Evolutionary conservation across 2,113 vertebrate genomes (phyloP), one percentile per base, ranked within the genome.

Genomic region (Bos indicus): DNA sequence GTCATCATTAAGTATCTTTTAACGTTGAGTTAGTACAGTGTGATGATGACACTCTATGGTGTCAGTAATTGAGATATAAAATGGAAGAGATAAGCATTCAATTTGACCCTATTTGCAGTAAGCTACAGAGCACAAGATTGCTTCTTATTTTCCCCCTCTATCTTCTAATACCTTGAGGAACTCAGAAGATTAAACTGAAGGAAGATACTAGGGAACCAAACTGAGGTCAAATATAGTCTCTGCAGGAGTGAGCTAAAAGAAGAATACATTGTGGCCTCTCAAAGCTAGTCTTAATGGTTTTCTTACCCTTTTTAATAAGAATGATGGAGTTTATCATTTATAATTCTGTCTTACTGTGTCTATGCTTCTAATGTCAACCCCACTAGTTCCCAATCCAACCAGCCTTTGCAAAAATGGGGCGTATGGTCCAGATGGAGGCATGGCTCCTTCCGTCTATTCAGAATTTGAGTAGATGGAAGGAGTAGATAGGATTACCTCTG

Each of bases 361-460:
- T 43, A 1, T 25, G 3, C 5, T 7, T 54, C 52, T 83, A 6
- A 2, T 7, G 4, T 6, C 3, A 11, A 7, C n/a, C 51, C 40
- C 36, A 23, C 4, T 4, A 1, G 0, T 6, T 19, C 4, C 56
- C 15, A 46, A 13, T 13, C 36, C 15, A 15, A 16, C 1, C 17
- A 54, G 25, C n/a, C 15, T 52, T 33, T 85, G 19, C 14, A 48
- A 52, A 92, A 64, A 15, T 28, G 3, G 3, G 4, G 2, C 25
- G 23, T 33, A 23, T 1, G 1, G 17, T 56, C 10, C 43, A 46
- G 16, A 54, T 30, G 0, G 8, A 51, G 33, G 25, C 21, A 4
- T 9, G 30, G 40, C 23, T 86, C 6, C 57, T 92, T 26, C 28
- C 46, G 17, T 23, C 64, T 33, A 43, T 25, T 28, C 26, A 71